phyloP scores from a whole-genome alignment of 2,797 vertebrate species.

The Sebastes trivittatus region DNA sequence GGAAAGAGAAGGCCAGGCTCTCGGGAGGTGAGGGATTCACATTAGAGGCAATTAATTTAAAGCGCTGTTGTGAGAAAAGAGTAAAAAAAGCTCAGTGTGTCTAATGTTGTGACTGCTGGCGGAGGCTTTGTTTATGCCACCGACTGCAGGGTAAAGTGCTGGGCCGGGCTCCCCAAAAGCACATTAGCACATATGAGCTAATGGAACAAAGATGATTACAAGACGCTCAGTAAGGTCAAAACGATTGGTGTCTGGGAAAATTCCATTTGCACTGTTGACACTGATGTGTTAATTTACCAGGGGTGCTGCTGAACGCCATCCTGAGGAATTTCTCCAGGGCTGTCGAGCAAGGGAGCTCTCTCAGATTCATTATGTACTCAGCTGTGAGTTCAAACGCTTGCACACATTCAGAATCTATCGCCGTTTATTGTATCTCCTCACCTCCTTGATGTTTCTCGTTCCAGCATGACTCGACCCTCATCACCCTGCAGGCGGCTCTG shows the following conservation, averaged over 20 bases:
- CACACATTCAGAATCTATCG: slow-evolving; percentile 4
- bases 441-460: slow-evolving; percentile 28
- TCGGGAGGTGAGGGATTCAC: slow-evolving; percentile 86
- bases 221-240: slow-evolving; percentile 52
- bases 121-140: slow-evolving; percentile 43
- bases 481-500: slow-evolving; percentile 90
- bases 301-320: slow-evolving; percentile 86
- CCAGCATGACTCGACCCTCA: slow-evolving; percentile 91
- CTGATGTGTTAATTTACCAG: slow-evolving; percentile 74
- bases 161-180: slow-evolving; percentile 24
- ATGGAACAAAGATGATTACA: slow-evolving; percentile 49
- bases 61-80: slow-evolving; percentile 11
- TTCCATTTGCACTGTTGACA: slow-evolving; percentile 52
- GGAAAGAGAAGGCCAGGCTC: slow-evolving; percentile 88
- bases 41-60: slow-evolving; percentile 39
- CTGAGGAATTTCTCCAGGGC: slow-evolving; percentile 85
- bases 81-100: slow-evolving; percentile 4
- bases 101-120: slow-evolving; percentile 34
- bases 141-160: slow-evolving; percentile 13
- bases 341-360: slow-evolving; percentile 72
- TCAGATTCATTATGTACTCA: slow-evolving; percentile 89
- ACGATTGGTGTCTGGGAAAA: slow-evolving; percentile 33
- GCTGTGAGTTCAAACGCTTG: slow-evolving; percentile 80
- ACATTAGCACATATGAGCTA: slow-evolving; percentile 47
- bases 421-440: slow-evolving; percentile 19